Conservation (phyloP, 2,797 vertebrate species). For the Molossus alvarezi region DNA sequence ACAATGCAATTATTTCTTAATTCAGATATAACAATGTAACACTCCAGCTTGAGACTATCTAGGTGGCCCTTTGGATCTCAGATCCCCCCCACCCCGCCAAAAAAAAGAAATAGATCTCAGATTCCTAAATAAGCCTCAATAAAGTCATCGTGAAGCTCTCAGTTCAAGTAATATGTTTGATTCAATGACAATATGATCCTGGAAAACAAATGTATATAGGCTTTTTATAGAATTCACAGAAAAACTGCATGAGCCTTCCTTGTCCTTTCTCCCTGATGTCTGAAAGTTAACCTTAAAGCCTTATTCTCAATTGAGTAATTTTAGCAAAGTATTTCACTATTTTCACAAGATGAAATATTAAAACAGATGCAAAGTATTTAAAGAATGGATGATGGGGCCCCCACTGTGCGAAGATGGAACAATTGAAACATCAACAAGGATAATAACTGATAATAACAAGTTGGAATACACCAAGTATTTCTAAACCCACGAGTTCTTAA, state of each 20-base stretch:
- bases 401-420: slow-evolving; percentile 33
- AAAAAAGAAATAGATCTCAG: neutral
- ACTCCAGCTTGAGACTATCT: neutral
- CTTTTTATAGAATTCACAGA: slow-evolving; percentile 38
- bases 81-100: neutral
- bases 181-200: slow-evolving; percentile 13
- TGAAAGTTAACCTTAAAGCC: slow-evolving; percentile 37
- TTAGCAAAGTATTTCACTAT: slow-evolving; percentile 44
- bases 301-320: slow-evolving; percentile 62
- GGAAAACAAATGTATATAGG: neutral
- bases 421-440: slow-evolving; percentile 12
- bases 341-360: slow-evolving; percentile 59
- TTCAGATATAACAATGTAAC: neutral
- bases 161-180: slow-evolving; percentile 24
- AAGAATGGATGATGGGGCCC: neutral
- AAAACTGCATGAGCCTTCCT: neutral
- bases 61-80: neutral
- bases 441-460: slow-evolving; percentile 8
- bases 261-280: neutral
- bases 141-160: neutral
- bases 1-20: slow-evolving; percentile 52
- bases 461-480: neutral
- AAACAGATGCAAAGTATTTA: slow-evolving; percentile 18
- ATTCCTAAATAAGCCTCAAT: slow-evolving; percentile 51
- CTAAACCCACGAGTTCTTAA: slow-evolving; percentile 46